These are phyloP conservation scores for Balaeniceps rex DNA, from an alignment of 2,113 vertebrate genomes.

Conservation along the genomic window DNA sequence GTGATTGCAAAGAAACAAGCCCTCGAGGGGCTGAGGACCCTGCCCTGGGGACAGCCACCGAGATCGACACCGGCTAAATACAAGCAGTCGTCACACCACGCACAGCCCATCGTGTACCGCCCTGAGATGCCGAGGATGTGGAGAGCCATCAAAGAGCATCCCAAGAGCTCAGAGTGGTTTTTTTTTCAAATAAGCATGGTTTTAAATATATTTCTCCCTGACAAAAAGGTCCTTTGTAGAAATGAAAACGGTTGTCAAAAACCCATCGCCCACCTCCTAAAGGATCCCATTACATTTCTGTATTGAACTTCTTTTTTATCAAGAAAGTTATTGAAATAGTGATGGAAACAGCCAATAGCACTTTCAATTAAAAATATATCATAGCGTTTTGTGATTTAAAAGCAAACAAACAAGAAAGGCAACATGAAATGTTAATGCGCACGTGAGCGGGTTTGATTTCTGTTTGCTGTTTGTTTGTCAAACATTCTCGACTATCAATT, in stretches of 20 bases:
- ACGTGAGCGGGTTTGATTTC: conserved; percentile 12
- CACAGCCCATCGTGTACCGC: rapidly evolving
- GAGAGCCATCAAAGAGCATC: neutral
- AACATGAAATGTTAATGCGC: conserved; percentile 17
- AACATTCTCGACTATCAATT: conserved; percentile 24
- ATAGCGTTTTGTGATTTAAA: conserved; percentile 45
- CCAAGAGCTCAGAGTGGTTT: neutral
- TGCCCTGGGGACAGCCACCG: neutral
- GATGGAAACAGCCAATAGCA: conserved; percentile 18
- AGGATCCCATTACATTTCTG: conserved; percentile 14
- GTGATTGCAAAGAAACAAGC: neutral
- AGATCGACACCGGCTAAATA: neutral
- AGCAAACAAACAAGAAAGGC: conserved; percentile 38
- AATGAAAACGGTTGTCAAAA: neutral
- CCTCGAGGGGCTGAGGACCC: neutral
- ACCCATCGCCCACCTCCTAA: neutral
- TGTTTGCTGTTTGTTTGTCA: conserved; percentile 2
- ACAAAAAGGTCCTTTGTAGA: conserved; percentile 28
- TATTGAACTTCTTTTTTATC: conserved; percentile 16
- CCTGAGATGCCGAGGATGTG: neutral
- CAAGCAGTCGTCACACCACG: neutral
- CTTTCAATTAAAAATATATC: conserved; percentile 53
- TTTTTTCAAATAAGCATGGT: neutral
- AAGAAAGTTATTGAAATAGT: neutral
- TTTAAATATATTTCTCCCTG: neutral